Evolutionary conservation across 2,888 invertebrate genomes (phyloP), one percentile per base, ranked within the genome.

Genomic region (Ariolimax columbianus): DNA sequence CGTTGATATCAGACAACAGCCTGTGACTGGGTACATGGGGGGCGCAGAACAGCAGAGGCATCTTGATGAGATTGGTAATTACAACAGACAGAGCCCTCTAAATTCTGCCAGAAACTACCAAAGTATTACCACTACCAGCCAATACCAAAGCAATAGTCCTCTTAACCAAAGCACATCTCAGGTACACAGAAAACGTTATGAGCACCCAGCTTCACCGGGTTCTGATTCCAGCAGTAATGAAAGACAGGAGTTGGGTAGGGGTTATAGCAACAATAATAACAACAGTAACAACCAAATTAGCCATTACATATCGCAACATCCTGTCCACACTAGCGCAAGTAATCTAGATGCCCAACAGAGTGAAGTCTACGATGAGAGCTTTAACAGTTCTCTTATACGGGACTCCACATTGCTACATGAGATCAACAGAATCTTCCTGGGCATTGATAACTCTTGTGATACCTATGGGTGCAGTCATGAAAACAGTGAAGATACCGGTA

Each of bases 361-460:
- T 40, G 83, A 83, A 11, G 30, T 59, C 26, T 79, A 38, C 47
- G 84, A 84, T 59, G 84, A 84, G 63, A 84, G 84, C 73, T 84
- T 84, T 55, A 85, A 85, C 40, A 81, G 81, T 36, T 72, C 66
- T 30, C 75, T 81, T 14, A 55, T 81, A 36, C 55, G 80, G 26
- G 83, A 86, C 77, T 83, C 68, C 23, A 75, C 81, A n/a, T 72
- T 66, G 30, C 79, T 87, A 59, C 79, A 84, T 36, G 84, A 86
- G 30, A 82, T 86, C 40, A 86, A 87, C 84, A 78, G 86, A 78
- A 73, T 80, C 11, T 87, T 86, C 38, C 84, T 86, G 72, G 82
- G 84, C 33, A 73, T 87, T 68, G 87, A 87, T 63, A 87, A 86
- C 72, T 82, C 86, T 26, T 87, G 87, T 68, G 82, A 77, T 11